Evolutionary conservation across 2,113 vertebrate species (phyloP).

Genomic region (Laticauda laticaudata): DNA sequence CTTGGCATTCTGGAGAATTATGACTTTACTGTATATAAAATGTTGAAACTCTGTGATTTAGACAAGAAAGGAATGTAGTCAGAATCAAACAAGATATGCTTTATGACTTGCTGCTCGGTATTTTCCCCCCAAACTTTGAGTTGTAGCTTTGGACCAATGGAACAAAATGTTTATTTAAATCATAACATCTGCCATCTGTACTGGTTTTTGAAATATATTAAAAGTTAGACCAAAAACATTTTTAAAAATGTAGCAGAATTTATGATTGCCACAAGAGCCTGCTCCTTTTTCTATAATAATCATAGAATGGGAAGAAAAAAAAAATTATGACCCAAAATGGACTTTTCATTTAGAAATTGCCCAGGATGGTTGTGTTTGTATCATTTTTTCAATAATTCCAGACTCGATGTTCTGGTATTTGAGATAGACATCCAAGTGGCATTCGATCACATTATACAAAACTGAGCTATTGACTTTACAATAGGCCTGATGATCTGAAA

Average conservation of each 20-base stretch:
- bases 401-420: neutral
- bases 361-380: neutral
- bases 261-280: neutral
- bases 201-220: neutral
- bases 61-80: neutral
- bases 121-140: neutral
- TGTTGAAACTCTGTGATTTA: neutral
- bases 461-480: neutral
- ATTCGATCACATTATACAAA: neutral
- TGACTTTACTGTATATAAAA: neutral
- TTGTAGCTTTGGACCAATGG: neutral
- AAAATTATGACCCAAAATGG: neutral
- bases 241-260: neutral
- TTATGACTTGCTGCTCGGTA: neutral
- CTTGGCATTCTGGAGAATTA: neutral
- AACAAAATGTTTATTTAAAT: neutral
- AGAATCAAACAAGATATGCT: neutral
- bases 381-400: neutral
- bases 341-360: neutral
- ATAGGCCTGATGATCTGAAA: neutral
- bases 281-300: neutral
- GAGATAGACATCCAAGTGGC: neutral
- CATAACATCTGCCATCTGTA: slow-evolving; percentile 4
- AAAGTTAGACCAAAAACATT: neutral
- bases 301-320: neutral